A percentile compares a stretch with the other conserved stretches of the same genome.
These are phyloP conservation scores for Drosophila affinis DNA, from an alignment of 2,888 invertebrate genomes.

Conservation along the genomic window DNA sequence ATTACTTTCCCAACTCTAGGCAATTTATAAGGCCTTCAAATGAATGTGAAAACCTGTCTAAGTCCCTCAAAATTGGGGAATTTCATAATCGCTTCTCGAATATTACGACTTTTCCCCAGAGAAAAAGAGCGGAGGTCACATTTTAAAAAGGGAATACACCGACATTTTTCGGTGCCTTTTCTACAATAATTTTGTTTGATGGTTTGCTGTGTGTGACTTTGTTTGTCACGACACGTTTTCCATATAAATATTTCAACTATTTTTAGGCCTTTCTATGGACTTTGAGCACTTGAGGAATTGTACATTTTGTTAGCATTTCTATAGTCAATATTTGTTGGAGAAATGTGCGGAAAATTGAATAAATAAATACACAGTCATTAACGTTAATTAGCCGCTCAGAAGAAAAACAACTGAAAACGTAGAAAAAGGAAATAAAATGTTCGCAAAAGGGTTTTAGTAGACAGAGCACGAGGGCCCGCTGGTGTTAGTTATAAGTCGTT, in stretches of 20 bases:
- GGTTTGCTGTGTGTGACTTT: not conserved
- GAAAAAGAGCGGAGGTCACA: not conserved
- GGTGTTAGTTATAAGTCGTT: slow-evolving; percentile 4
- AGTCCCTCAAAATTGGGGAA: not conserved
- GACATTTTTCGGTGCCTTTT: slow-evolving; percentile 6
- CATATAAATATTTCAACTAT: slow-evolving; percentile 11
- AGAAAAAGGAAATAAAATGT: not conserved
- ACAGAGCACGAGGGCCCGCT: not conserved
- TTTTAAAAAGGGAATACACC: not conserved
- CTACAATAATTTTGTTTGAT: slow-evolving; percentile 1
- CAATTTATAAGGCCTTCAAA: too few relatives aligned
- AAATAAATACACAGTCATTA: slow-evolving; percentile 47
- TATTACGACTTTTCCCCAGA: not conserved
- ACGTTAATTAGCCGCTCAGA: slow-evolving; percentile 54
- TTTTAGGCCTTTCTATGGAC: slow-evolving; percentile 1
- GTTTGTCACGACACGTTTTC: slow-evolving; percentile 5
- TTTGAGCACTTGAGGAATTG: slow-evolving; percentile 7
- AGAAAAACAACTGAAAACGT: slow-evolving; percentile 1
- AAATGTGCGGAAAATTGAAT: slow-evolving; percentile 39
- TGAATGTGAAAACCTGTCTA: not conserved
- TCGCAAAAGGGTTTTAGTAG: not conserved
- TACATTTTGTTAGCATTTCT: slow-evolving; percentile 6
- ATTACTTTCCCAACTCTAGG: too few relatives aligned
- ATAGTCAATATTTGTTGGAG: slow-evolving; percentile 58
- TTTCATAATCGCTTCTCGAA: not conserved